Evolutionary conservation across 2,888 invertebrate genomes (phyloP), one percentile per base, ranked within the genome.

Genomic region (Mimumesa dahlbomi): DNA sequence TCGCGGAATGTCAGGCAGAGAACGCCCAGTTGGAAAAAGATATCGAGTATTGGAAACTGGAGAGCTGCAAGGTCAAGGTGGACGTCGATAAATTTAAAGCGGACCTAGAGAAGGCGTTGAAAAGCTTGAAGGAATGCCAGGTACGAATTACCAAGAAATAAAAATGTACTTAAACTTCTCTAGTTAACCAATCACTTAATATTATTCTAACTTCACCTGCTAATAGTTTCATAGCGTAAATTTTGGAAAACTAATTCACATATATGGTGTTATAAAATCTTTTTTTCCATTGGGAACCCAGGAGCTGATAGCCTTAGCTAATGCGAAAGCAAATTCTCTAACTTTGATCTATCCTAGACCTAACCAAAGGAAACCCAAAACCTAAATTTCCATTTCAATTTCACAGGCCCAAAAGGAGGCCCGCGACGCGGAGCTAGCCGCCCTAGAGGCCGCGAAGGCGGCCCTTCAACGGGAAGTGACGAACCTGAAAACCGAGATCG

Each of bases 71-170:
- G 29, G 25, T 72, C 11, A 69, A 77, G 45, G 57, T 67, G 54
- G 75, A 81, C 18, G 21, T 73, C 4, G 76, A 77, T 4, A 79
- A 76, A 40, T 16, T 79, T 6, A 72, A 64, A 16, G 38, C 11
- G 1, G 79, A 84, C n/a, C 42, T 76, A 1, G 74, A 77, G 1
- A 81, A 75, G 22, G 65, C 71, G 13, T 66, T 48, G 29, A 77
- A 71, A 6, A 73, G 73, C 6, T 34, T 78, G 7, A 65, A 43
- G 7, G 72, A 67, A 2, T 62, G 61, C 7, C 61, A 74, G 18
- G 72, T 70, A 49, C 76, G 50, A 22, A 42, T 63, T 48, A 40
- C 36, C 31, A 36, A 38, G 19, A 14, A 36, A 16, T n/a, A 25
- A 25, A 7, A 7, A 25, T 25, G 25, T 25, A 25, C 3, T 7